phyloP scores from a whole-genome alignment of 1,140 invertebrate species.

The Zaprionus taronus region DNA sequence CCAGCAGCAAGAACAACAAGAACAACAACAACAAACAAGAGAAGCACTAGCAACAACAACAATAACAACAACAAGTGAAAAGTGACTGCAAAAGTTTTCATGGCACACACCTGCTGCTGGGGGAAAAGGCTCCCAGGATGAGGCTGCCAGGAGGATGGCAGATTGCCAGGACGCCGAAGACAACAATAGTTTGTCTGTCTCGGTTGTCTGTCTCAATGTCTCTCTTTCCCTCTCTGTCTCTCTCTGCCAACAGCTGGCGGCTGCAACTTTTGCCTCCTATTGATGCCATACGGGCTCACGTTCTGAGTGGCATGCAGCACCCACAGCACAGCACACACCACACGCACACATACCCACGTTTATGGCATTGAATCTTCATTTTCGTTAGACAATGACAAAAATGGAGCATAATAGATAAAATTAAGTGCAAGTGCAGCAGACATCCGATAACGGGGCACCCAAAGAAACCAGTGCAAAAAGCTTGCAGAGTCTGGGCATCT shows the following conservation, averaged over 20 bases:
- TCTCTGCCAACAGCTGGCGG: not conserved
- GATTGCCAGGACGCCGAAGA: slow-evolving; percentile 14
- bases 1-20: slow-evolving; percentile 38
- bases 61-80: slow-evolving; percentile 29
- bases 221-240: not conserved
- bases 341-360: slow-evolving; percentile 36
- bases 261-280: slow-evolving; percentile 55
- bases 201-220: not conserved
- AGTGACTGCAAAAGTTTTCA: slow-evolving; percentile 48
- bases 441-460: slow-evolving; percentile 32
- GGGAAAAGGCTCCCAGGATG: not conserved
- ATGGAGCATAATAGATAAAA: slow-evolving; percentile 78
- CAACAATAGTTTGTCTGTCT: slow-evolving; percentile 34
- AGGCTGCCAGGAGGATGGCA: not conserved
- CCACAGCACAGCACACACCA: slow-evolving; percentile 7
- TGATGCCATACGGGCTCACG: slow-evolving; percentile 43
- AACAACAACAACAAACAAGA: slow-evolving; percentile 30
- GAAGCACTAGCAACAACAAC: slow-evolving; percentile 27
- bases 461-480: slow-evolving; percentile 11
- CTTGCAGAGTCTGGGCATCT: not conserved
- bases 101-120: slow-evolving; percentile 69
- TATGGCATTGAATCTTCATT: slow-evolving; percentile 81
- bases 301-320: slow-evolving; percentile 1
- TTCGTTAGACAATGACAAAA: slow-evolving; percentile 79
- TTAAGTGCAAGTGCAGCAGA: slow-evolving; percentile 80